Base-by-base conservation (phyloP, 1,140 invertebrate genomes). In the Zaprionus kolodkinae region DNA sequence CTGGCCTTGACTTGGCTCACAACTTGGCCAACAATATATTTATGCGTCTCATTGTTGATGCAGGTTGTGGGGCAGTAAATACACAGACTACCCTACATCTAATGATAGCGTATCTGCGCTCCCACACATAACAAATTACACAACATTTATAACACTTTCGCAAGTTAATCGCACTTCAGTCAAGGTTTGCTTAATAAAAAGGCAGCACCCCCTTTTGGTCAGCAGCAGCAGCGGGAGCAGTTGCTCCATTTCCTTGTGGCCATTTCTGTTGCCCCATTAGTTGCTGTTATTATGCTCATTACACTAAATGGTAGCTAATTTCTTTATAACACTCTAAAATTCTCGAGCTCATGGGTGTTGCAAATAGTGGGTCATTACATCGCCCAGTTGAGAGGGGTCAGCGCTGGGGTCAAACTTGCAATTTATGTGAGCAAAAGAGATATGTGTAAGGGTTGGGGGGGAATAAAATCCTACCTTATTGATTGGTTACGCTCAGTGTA, bases 311-410 rank as follows among this genome's bases (percentile, higher is more conserved):
- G 70, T 80, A 61, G 84, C 84, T 87, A 87, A 87, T 87, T 88
- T 87, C 84, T 87, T 88, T 80, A 76, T 79, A 88, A 88, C 84
- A 88, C 83, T 87, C 80, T 87, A 87, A 87, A 87, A 80, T 84
- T 65, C 35, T 64, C 10, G 25, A 43, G 38, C 45, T 43, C 48
- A 52, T 61, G 76, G 79, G 68, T 88, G 79, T 83, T 68, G 84
- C 84, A 87, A 87, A 87, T 87, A 77, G 54, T 64, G 43, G 79
- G 66, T 83, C 79, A 86, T 86, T 86, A 86, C 68, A 71, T 60
- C 54, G 59, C 43, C 63, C 35, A 15, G 1, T 12, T 25, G 30
- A 38, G 13, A 55, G 67, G 64, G 2, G 17, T 35, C 25, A 15
- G 48, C 27, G 48, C 27, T 0, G 52, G 7, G 35, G 30, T 13